Percentiles rank a stretch among this genome's conserved stretches.
Conservation (phyloP, 2,888 invertebrate genomes). For the Trisateles emortualis region DNA sequence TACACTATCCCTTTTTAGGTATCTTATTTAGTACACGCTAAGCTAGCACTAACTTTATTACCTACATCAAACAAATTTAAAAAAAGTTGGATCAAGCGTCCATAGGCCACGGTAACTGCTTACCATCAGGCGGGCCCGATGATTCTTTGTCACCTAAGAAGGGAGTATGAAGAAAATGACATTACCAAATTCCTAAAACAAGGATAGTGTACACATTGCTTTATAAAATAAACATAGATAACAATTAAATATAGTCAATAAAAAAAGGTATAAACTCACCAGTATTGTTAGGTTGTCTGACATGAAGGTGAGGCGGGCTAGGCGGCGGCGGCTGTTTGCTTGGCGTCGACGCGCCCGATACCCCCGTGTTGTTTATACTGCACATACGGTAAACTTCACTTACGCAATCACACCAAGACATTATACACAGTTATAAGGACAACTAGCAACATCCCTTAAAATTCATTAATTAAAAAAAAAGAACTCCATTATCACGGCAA, state of each 20-base stretch:
- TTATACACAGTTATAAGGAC: neutral
- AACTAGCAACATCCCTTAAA: constrained; percentile 11
- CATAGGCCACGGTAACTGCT: no score
- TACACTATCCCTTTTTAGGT: no score
- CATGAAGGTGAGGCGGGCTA: constrained; percentile 58
- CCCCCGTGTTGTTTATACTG: constrained; percentile 73
- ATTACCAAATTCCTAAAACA: no score
- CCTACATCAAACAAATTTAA: no score
- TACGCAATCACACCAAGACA: constrained; percentile 4
- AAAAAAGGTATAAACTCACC: constrained; percentile 46
- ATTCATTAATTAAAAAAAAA: neutral
- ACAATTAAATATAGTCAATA: neutral
- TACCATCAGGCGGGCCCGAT: no score
- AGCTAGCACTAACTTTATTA: no score
- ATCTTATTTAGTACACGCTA: no score
- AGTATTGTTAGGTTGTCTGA: constrained; percentile 56
- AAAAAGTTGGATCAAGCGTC: no score
- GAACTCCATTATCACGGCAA: neutral
- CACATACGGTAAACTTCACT: constrained; percentile 35
- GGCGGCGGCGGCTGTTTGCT: constrained; percentile 68
- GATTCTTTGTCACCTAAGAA: no score
- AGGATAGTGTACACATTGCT: no score
- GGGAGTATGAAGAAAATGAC: no score
- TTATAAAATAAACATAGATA: neutral
- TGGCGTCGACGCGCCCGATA: constrained; percentile 75